Evolutionary conservation across 2,797 vertebrate genomes (phyloP).

Genomic region (Falco berigora): DNA sequence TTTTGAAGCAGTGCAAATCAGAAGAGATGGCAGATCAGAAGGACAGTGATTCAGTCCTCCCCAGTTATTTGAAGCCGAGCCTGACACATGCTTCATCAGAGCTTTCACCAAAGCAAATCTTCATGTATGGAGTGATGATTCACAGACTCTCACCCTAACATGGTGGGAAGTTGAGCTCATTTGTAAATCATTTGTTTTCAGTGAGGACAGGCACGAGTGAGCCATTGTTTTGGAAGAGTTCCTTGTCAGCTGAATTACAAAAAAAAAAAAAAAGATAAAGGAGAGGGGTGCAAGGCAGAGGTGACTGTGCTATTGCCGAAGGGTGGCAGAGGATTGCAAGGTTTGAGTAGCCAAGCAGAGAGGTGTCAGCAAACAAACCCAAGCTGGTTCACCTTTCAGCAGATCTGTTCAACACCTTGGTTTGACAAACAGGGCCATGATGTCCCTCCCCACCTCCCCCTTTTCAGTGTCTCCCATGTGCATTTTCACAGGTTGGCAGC

Average conservation of each 20-base stretch:
- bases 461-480: not conserved
- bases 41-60: not conserved
- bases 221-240: constrained; percentile 9
- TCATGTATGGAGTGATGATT: not conserved
- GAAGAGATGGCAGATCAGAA: not conserved
- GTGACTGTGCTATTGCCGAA: not conserved
- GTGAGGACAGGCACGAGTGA: not conserved
- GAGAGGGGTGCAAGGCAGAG: not conserved
- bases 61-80: not conserved
- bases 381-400: constrained; percentile 3
- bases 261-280: not conserved
- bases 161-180: not conserved
- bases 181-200: not conserved
- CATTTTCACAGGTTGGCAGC: not conserved
- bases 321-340: constrained; percentile 16
- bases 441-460: not conserved
- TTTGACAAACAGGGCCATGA: not conserved
- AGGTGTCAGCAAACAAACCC: constrained; percentile 52
- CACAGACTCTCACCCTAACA: not conserved
- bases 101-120: not conserved
- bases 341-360: not conserved
- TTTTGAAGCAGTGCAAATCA: not conserved
- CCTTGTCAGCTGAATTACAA: not conserved
- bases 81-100: not conserved
- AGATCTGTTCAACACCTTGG: not conserved